Evolutionary conservation across 2,888 invertebrate genomes (phyloP).

Genomic region (Amphipoea lucens): DNA sequence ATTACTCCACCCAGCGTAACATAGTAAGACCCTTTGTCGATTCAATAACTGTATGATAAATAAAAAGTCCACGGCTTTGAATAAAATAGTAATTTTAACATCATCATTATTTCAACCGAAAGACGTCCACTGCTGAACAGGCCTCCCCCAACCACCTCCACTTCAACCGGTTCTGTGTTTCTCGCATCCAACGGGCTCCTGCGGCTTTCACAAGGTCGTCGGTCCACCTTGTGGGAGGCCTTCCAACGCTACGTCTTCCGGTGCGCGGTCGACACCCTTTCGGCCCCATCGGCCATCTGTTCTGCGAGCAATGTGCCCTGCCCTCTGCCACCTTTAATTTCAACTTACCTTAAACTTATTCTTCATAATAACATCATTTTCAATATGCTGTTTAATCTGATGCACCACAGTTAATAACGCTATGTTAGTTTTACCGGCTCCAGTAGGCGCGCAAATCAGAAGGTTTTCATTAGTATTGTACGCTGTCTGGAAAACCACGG

Average conservation of each 20-base stretch:
- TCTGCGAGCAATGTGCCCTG: too few species aligned
- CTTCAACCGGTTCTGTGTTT: too few species aligned
- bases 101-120: not conserved
- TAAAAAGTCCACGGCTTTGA: not conserved
- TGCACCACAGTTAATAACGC: slow-evolving; percentile 98
- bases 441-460: slow-evolving; percentile 99
- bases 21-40: too few species aligned
- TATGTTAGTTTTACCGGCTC: slow-evolving; percentile 99
- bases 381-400: slow-evolving; percentile 96
- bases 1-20: not conserved
- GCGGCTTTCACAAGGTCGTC: too few species aligned
- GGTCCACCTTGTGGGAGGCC: too few species aligned
- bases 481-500: slow-evolving; percentile 98
- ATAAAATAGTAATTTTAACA: too few species aligned
- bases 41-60: not conserved
- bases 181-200: too few species aligned
- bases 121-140: not conserved
- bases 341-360: slow-evolving; percentile 96
- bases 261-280: too few species aligned
- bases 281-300: too few species aligned
- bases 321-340: too few species aligned
- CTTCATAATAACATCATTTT: slow-evolving; percentile 95
- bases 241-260: too few species aligned
- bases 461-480: slow-evolving; percentile 99
- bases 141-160: too few species aligned